A percentile compares a stretch with the other conserved stretches of the same genome.
These are phyloP conservation scores for Oreochromis grahami DNA, from an alignment of 2,797 vertebrate genomes.

Conservation along the genomic window DNA sequence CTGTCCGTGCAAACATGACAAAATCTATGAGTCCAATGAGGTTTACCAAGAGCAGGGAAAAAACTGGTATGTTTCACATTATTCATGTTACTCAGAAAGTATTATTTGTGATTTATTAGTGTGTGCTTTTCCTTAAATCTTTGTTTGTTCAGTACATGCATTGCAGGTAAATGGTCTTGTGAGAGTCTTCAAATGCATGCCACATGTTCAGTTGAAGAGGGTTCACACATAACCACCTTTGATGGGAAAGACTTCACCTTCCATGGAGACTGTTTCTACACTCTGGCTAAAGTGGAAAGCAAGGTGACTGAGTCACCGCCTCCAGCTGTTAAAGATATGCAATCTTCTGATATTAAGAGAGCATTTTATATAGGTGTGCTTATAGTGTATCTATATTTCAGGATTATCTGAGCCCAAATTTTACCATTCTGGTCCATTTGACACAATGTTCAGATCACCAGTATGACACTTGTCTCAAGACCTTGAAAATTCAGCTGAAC, in stretches of 20 bases:
- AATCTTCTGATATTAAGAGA: neutral
- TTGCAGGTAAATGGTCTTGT: neutral
- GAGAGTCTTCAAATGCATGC: neutral
- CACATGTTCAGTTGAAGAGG: conserved; percentile 85
- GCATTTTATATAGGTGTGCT: neutral
- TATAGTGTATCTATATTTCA: conserved; percentile 44
- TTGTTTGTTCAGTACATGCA: neutral
- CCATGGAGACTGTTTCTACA: conserved; percentile 90
- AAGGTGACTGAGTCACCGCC: conserved; percentile 22
- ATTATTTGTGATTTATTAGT: neutral
- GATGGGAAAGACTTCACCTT: conserved; percentile 90
- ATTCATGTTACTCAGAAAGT: neutral
- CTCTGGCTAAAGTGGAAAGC: conserved; percentile 81
- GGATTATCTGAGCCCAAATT: conserved; percentile 70
- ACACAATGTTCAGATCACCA: conserved; percentile 77
- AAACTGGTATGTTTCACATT: conserved; percentile 80
- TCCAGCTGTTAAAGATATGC: neutral
- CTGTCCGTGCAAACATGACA: conserved; percentile 83
- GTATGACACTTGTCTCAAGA: conserved; percentile 89
- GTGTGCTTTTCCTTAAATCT: neutral
- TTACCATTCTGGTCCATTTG: conserved; percentile 81
- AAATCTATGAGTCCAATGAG: conserved; percentile 73
- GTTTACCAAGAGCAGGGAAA: conserved; percentile 68
- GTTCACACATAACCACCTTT: conserved; percentile 88
- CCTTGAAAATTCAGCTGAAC: conserved; percentile 79